phyloP scores from a whole-genome alignment of 2,888 invertebrate genomes.

The Acleris laterana region DNA sequence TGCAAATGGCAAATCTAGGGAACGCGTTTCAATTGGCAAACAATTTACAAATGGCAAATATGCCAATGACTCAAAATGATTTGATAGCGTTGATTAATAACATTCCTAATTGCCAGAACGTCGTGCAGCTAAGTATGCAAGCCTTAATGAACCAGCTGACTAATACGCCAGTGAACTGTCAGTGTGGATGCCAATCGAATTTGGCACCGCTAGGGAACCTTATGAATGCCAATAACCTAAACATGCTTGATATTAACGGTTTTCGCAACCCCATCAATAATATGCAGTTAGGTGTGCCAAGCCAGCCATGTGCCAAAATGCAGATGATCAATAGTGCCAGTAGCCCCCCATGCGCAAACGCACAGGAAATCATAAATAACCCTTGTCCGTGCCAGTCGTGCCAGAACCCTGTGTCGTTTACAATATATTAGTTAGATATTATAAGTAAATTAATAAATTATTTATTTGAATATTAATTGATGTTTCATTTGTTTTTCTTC shows the following conservation, averaged over 20 bases:
- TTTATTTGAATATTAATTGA: constrained; percentile 4
- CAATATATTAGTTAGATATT: constrained; percentile 13
- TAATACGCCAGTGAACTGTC: constrained; percentile 36
- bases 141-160: constrained; percentile 9
- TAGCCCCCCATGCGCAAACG: constrained; percentile 4
- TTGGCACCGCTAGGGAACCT: constrained; percentile 7
- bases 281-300: constrained; percentile 32
- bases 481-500: constrained; percentile 1
- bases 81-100: constrained; percentile 11
- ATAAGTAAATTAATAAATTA: constrained; percentile 24
- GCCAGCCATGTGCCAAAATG: constrained; percentile 30
- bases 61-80: constrained; percentile 24
- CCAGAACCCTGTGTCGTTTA: constrained; percentile 20
- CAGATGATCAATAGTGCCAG: constrained; percentile 35
- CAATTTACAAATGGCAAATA: constrained; percentile 6
- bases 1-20: constrained; percentile 9
- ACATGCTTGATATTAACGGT: constrained; percentile 10
- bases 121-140: constrained; percentile 22
- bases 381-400: constrained; percentile 19
- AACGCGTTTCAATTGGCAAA: constrained; percentile 8
- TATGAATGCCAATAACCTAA: constrained; percentile 18
- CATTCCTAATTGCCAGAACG: constrained; percentile 24
- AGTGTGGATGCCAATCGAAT: constrained; percentile 24
- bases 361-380: constrained; percentile 19
- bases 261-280: constrained; percentile 25